Evolutionary conservation across 2,888 invertebrate genomes (phyloP), one percentile per base, ranked within the genome.

Genomic region (Campaea margaritaria): DNA sequence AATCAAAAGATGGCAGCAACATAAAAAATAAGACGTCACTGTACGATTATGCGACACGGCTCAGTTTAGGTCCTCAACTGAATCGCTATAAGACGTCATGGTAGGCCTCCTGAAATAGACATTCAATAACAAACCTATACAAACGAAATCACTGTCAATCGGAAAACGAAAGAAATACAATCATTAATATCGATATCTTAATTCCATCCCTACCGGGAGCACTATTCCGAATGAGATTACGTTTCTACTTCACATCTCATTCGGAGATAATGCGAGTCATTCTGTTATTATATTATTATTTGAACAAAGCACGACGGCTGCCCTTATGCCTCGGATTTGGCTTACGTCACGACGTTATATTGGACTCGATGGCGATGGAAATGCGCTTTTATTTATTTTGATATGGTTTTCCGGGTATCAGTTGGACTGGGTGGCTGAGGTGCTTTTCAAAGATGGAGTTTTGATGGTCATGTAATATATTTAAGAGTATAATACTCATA

Each of bases 151-250:
- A 12, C 21, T 21, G 8, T 21, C 42, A 16, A 47, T 48, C 2
- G 11, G 13, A 13, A 13, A 27, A 27, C 21, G 38, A 49, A 49
- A 41, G 14, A 53, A 67, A 69, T 12, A 36, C 31, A 31, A 21
- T 31, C 31, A 10, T 31, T 31, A 67, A 58, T 67, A 64, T 21
- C 39, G 39, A 49, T n/a, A 49, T 50, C 44, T 1, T 47, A 68
- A 70, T 66, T 68, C 54, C 76, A 70, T 71, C 77, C 71, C 82
- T 79, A 72, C 65, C 59, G 63, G 74, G 69, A 76, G 75, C 80
- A 85, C 85, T 84, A 84, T 81, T 83, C 79, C 73, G 81, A 85
- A 87, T 86, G 82, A 87, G 86, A 87, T 88, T 87, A 81, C 80
- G 69, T 81, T 76, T 83, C 84, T 78, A 77, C 81, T 76, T 82